phyloP scores from a whole-genome alignment of 2,888 invertebrate genomes.

The Ormyrus thymus region DNA sequence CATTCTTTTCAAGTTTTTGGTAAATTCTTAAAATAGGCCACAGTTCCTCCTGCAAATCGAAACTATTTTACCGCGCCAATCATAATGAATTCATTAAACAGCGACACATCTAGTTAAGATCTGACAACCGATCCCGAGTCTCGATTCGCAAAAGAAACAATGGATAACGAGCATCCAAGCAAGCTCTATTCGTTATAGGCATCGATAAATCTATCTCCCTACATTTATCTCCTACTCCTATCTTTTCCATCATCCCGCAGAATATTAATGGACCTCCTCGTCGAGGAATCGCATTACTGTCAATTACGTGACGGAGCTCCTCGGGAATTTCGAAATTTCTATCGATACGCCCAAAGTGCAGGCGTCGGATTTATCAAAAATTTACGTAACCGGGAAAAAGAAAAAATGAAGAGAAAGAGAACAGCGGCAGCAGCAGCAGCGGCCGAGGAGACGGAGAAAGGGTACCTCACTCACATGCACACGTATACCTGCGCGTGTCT shows the following conservation, averaged over 20 bases:
- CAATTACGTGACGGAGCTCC: slow-evolving; percentile 39
- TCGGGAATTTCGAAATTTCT: slow-evolving; percentile 36
- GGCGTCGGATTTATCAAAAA: slow-evolving; percentile 57
- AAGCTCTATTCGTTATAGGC: not conserved
- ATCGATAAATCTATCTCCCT: slow-evolving; percentile 37
- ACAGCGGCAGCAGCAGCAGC: not conserved
- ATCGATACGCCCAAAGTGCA: slow-evolving; percentile 53
- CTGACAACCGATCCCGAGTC: not conserved
- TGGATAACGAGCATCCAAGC: not conserved
- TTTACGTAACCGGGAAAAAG: slow-evolving; percentile 19
- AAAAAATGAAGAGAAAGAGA: slow-evolving; percentile 7
- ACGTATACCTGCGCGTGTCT: slow-evolving; percentile 60
- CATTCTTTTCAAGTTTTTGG: too few species aligned
- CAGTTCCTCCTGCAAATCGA: too few species aligned
- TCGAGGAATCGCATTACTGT: slow-evolving; percentile 55
- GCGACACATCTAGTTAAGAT: not conserved
- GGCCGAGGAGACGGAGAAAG: not conserved
- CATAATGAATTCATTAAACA: not conserved
- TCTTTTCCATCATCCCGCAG: slow-evolving; percentile 50
- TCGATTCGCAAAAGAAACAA: not conserved
- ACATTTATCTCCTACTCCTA: too few species aligned
- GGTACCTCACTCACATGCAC: not conserved
- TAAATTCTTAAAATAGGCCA: too few species aligned
- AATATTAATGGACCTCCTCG: slow-evolving; percentile 58
- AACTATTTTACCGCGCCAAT: not conserved